phyloP scores from a whole-genome alignment of 1,140 invertebrate genomes.

The Drosophila pandora region DNA sequence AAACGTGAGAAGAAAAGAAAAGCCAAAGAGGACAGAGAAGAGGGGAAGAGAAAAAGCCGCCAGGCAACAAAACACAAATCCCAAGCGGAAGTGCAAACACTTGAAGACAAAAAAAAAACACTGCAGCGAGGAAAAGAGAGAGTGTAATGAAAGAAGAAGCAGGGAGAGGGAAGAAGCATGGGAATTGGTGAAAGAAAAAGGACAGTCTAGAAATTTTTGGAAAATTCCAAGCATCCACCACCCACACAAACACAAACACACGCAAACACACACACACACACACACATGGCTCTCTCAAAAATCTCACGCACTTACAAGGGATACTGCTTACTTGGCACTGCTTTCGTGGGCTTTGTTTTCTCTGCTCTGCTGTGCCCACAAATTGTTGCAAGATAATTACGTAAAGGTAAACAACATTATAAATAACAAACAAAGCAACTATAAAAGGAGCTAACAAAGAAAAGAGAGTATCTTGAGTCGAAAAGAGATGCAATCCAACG shows the following conservation, averaged over 20 bases:
- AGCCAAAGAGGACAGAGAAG: not conserved
- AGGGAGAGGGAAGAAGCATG: slow-evolving; percentile 9
- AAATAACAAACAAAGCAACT: slow-evolving; percentile 54
- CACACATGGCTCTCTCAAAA: not conserved
- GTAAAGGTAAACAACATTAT: slow-evolving; percentile 78
- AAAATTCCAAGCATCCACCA: slow-evolving; percentile 76
- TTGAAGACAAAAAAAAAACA: slow-evolving; percentile 60
- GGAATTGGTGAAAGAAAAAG: slow-evolving; percentile 28
- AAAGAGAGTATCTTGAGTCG: slow-evolving; percentile 17
- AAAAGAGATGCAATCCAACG: slow-evolving; percentile 23
- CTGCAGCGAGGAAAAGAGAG: slow-evolving; percentile 21
- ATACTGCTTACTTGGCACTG: slow-evolving; percentile 15
- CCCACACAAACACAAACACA: slow-evolving; percentile 12
- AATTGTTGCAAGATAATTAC: slow-evolving; percentile 78
- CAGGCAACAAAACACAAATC: slow-evolving; percentile 32
- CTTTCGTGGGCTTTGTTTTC: slow-evolving; percentile 16
- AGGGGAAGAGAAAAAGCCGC: slow-evolving; percentile 4
- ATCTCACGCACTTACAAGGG: slow-evolving; percentile 29
- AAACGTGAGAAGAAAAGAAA: slow-evolving; percentile 32
- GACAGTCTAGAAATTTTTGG: slow-evolving; percentile 61
- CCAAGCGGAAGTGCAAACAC: slow-evolving; percentile 74
- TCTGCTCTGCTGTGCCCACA: slow-evolving; percentile 12
- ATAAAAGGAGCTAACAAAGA: slow-evolving; percentile 29
- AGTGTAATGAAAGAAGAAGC: not conserved
- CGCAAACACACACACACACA: slow-evolving; percentile 5